Conservation (phyloP, 2,888 invertebrate genomes). For the Nasonovia ribisnigri region DNA sequence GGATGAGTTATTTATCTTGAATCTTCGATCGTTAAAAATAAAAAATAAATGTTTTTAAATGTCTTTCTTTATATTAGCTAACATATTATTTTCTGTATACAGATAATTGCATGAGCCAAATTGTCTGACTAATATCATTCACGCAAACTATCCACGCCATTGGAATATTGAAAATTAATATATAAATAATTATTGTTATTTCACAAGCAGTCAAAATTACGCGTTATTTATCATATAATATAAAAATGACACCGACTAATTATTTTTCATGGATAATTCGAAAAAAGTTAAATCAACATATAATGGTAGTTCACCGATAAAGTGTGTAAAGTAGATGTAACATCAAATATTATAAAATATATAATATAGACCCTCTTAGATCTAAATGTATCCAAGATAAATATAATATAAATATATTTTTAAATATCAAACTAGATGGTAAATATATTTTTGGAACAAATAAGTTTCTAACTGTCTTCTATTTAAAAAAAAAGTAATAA, state of each 20-base stretch:
- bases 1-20: background rate
- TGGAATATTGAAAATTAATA: background rate
- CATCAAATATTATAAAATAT: too few species aligned
- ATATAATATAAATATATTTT: too few species aligned
- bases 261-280: background rate
- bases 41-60: background rate
- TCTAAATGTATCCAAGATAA: too few species aligned
- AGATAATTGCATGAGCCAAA: slow-evolving; percentile 61
- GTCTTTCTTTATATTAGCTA: background rate
- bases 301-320: background rate
- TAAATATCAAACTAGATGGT: background rate
- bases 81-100: background rate
- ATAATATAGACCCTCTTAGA: too few species aligned
- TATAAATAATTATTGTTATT: background rate
- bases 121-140: slow-evolving; percentile 23
- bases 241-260: background rate
- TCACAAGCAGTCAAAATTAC: background rate
- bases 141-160: slow-evolving; percentile 43
- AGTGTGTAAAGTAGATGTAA: background rate
- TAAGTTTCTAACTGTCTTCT: slow-evolving; percentile 29
- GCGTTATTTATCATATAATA: background rate
- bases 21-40: background rate
- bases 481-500: background rate
- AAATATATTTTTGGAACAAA: background rate
- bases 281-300: background rate